Base-by-base conservation (phyloP, 2,888 invertebrate genomes). In the Scelioninae gen. 1 region DNA sequence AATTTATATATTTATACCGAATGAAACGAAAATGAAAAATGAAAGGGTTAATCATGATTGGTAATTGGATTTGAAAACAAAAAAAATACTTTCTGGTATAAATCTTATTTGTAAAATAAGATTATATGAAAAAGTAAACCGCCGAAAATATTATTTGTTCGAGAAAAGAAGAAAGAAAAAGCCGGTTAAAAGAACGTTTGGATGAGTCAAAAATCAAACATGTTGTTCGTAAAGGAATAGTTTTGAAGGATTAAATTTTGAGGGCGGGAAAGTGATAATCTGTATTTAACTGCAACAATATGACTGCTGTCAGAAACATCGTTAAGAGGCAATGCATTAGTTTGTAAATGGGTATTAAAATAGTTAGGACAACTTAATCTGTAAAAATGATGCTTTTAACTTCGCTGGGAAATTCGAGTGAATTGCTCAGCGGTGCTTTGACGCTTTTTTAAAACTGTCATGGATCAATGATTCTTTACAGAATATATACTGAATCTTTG, bases 181-280 rank as follows among this genome's bases (percentile, higher is more conserved):
- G 53, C 78, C 84, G 76, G 71, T 76, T 78, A 74, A 71, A 71
- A 81, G n/a, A 69, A 51, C 47, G 55, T 78, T 62, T 13, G 32
- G 29, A 31, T 45, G 55, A 75, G 83, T 75, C 75, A 79, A 68
- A 79, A 78, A 78, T 83, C 56, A 79, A 75, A 60, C 71, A 47
- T 43, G 23, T 56, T 66, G 65, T 15, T 60, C 31, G 68, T 13
- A 63, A 75, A 72, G 55, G 55, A 63, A 75, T 56, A 55, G 23
- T 53, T 45, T 69, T 32, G 62, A n/a, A n/a, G 85, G 74, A 78
- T 87, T 83, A 78, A 65, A 56, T 68, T 51, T 68, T 68, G 85
- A 88, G 85, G 90, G 88, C 88, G 90, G 89, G 88, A 85, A 90
- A 89, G 90, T 89, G 90, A 91, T 91, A 89, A 92, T 91, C 89